phyloP scores from a whole-genome alignment of 2,888 invertebrate species.

The Abrostola tripartita region DNA sequence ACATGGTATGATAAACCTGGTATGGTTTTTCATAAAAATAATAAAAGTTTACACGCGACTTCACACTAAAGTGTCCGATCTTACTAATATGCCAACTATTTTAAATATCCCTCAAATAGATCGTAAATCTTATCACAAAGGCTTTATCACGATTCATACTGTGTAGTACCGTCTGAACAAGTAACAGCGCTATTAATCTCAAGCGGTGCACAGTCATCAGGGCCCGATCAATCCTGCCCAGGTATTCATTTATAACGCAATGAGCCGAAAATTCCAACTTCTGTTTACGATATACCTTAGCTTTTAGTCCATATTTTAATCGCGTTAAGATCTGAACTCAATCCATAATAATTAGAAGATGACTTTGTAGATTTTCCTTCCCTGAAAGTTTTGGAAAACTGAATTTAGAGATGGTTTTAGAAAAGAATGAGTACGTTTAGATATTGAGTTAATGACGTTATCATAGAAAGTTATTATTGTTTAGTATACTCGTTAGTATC shows the following conservation, averaged over 20 bases:
- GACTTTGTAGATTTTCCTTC: background rate
- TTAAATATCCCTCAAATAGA: too few relatives aligned
- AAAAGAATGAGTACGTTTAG: too few relatives aligned
- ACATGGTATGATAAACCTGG: too few relatives aligned
- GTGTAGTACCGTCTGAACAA: slow-evolving; percentile 21
- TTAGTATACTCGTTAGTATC: too few relatives aligned
- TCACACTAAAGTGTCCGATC: too few relatives aligned
- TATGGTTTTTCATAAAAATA: too few relatives aligned
- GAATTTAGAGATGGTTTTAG: too few relatives aligned
- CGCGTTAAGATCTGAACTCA: background rate
- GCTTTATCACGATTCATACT: slow-evolving; percentile 42
- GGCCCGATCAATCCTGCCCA: slow-evolving; percentile 76
- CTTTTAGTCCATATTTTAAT: background rate
- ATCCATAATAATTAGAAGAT: background rate
- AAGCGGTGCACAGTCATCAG: slow-evolving; percentile 74
- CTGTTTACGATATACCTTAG: slow-evolving; percentile 14
- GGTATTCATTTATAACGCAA: slow-evolving; percentile 71
- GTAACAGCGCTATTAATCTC: slow-evolving; percentile 73
- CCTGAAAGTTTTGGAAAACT: too few relatives aligned
- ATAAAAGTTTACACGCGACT: too few relatives aligned
- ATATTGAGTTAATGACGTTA: too few relatives aligned
- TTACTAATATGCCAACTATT: background rate
- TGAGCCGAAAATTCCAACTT: slow-evolving; percentile 60
- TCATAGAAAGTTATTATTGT: too few relatives aligned
- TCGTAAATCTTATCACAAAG: background rate